phyloP scores from a whole-genome alignment of 2,888 invertebrate species.

The Pardosa pseudoannulata region DNA sequence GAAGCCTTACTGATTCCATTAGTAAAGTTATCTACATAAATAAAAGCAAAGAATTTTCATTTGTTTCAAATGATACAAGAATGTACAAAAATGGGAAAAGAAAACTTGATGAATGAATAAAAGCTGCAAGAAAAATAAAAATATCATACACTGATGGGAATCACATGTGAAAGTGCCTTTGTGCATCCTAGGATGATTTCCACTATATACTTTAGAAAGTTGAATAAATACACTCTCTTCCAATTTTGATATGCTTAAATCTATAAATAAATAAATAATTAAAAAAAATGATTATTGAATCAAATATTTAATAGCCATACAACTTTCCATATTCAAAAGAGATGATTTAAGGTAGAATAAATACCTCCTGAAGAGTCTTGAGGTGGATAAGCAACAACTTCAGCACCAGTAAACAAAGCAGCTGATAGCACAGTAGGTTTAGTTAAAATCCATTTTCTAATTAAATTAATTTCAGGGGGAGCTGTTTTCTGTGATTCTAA shows the following conservation, averaged over 20 bases:
- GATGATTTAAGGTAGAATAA: no score
- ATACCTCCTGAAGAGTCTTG: slow-evolving; percentile 20
- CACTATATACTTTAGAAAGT: slow-evolving; percentile 48
- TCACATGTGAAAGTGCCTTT: slow-evolving; percentile 34
- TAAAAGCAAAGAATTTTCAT: not conserved
- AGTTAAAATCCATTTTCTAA: slow-evolving; percentile 64
- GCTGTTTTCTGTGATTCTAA: slow-evolving; percentile 7
- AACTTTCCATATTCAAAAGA: no score
- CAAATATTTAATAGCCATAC: no score
- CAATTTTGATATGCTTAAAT: slow-evolving; percentile 22
- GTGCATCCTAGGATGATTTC: slow-evolving; percentile 44
- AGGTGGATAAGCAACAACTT: slow-evolving; percentile 62
- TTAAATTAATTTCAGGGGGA: slow-evolving; percentile 36
- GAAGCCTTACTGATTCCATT: slow-evolving; percentile 52
- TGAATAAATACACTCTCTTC: slow-evolving; percentile 45
- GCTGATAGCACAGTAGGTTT: slow-evolving; percentile 59
- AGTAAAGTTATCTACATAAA: slow-evolving; percentile 53
- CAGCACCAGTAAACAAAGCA: slow-evolving; percentile 53
- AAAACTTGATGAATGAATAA: not conserved
- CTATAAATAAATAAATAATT: not conserved
- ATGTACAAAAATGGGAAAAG: not conserved
- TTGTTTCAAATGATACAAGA: not conserved
- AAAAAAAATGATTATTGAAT: no score
- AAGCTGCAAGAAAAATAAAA: not conserved
- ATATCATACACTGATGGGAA: slow-evolving; percentile 41